Evolutionary conservation across 2,888 invertebrate species (phyloP), one percentile per base, ranked within the genome.

Genomic region (Lithophane leautieri): DNA sequence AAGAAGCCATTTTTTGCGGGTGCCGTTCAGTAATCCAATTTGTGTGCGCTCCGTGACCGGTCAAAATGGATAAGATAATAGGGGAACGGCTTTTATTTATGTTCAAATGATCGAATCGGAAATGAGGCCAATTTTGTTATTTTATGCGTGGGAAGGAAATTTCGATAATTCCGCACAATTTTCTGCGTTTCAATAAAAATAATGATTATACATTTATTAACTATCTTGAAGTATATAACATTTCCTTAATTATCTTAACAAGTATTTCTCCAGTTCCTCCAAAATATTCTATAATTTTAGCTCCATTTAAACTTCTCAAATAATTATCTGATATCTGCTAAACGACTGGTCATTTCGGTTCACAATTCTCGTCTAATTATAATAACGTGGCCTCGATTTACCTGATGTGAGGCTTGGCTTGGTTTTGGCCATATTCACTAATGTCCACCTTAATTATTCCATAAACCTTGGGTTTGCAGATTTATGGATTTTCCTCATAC

Each of bases 1-100:
- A 65, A 76, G 86, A 85, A 89, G 90, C 89, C 89, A 88, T 89
- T 89, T 89, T 87, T 81, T 80, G 73, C 84, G 70, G 82, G 74
- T 76, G 65, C 71, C 70, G 68, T 79, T 81, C 79, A 84, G 74
- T 92, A 92, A 93, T 93, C 90, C 78, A 91, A 92, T 93, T 93
- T 91, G 88, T 87, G 78, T 85, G 82, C 58, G 85, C 87, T 88
- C 84, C 89, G 86, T 86, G 87, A 86, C 85, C 85, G 87, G 85
- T 89, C 89, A 88, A 86, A 86, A 89, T 83, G 82, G 77, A 85
- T 82, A 84, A 84, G 79, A 76, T 69, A 77, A 86, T 78, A 68
- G 40, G 86, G 84, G 79, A 88, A 86, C 70, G 67, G 70, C 73
- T 85, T 71, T 73, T 84, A 76, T 81, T 80, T 84, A 61, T 40